Base-by-base conservation (phyloP, 2,113 vertebrate genomes). In the Microcebus murinus region DNA sequence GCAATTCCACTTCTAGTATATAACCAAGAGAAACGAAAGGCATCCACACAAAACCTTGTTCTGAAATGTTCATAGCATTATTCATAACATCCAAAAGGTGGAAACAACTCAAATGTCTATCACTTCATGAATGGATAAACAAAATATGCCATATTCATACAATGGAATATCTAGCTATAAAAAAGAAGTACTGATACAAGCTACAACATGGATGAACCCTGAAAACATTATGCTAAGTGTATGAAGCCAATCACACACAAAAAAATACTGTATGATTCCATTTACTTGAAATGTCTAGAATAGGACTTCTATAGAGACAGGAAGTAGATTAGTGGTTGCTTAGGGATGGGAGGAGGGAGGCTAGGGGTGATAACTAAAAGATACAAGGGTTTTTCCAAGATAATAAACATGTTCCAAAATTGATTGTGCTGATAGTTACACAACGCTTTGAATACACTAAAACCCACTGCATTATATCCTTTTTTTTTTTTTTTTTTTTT, bases 91-190 rank as follows among this genome's bases (percentile, higher is more conserved):
- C 42, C n/a, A 59, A 23, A 8, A 36, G 23, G 31, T 1, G 14
- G 86, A 45, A 20, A 8, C n/a, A 2, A 14, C 57, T 5, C 18
- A 4, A 21, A 9, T 3, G 29, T 13, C 27, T 15, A 59, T 1
- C 9, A 1, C 42, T 15, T n/a, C 31, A 59, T 6, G 14, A 23
- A 36, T 0, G 36, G 52, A n/a, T 5, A n/a, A 34, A 61, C 77
- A 9, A 2, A 12, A 1, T 23, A 0, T 0, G 20, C 3, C 12
- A 1, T 1, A 13, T 1, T 36, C 29, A 8, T 0, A 48, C 20
- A 13, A 3, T 1, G 12, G 34, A 31, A 34, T 1, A 1, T 3
- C 4, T 21, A 3, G 18, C 74, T 21, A 2, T 4, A 23, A 57
- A 45, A 14, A n/a, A 17, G 29, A 55, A 57, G 55, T 3, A 1